These are phyloP conservation scores for Cataglyphis altisquamis DNA, from an alignment of 2,888 invertebrate genomes.

Conservation along the genomic window DNA sequence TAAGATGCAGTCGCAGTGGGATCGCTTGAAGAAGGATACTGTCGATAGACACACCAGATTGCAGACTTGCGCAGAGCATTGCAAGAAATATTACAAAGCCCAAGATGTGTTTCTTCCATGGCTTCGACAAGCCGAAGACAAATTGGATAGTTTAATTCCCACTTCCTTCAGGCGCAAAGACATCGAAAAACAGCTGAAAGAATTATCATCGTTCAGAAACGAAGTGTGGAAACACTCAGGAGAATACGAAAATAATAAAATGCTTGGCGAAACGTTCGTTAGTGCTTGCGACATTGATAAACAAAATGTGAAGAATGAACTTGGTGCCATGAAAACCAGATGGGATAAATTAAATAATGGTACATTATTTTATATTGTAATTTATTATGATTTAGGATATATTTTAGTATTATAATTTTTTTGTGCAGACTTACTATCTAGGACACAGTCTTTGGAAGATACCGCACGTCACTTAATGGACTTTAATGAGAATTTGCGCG, in stretches of 20 bases:
- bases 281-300: slow-evolving; percentile 96
- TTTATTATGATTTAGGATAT: not conserved
- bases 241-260: slow-evolving; percentile 96
- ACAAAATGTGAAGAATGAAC: slow-evolving; percentile 94
- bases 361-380: slow-evolving; percentile 69
- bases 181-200: slow-evolving; percentile 95
- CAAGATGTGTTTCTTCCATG: slow-evolving; percentile 95
- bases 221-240: slow-evolving; percentile 98
- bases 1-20: slow-evolving; percentile 96
- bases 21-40: slow-evolving; percentile 95
- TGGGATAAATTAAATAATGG: slow-evolving; percentile 97
- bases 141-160: slow-evolving; percentile 92
- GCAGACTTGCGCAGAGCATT: slow-evolving; percentile 95
- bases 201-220: slow-evolving; percentile 95
- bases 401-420: slow-evolving; percentile 16
- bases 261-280: slow-evolving; percentile 95
- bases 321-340: slow-evolving; percentile 93
- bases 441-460: slow-evolving; percentile 94
- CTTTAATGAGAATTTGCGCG: slow-evolving; percentile 94
- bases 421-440: slow-evolving; percentile 89
- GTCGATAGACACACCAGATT: slow-evolving; percentile 94
- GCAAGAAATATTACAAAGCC: slow-evolving; percentile 95
- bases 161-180: slow-evolving; percentile 94
- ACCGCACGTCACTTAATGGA: slow-evolving; percentile 93
- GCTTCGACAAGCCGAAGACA: slow-evolving; percentile 95